Conservation (phyloP, 1,140 invertebrate species). For the Galleria mellonella region DNA sequence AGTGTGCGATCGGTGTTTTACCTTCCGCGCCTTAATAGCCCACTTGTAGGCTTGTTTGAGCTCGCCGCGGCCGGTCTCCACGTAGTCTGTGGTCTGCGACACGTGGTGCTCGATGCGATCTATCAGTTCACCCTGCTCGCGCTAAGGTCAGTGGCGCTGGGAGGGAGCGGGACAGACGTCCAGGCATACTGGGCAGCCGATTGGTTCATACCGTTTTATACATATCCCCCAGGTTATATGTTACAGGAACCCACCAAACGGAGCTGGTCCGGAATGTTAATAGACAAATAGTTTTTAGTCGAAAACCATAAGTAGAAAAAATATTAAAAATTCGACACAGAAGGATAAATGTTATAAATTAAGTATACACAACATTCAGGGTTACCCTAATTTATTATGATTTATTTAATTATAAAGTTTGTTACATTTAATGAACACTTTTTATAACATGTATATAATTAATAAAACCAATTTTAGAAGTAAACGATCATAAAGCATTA, state of each 20-base stretch:
- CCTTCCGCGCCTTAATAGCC: constrained; percentile 92
- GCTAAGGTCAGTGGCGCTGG: constrained; percentile 58
- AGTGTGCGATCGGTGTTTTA: constrained; percentile 66
- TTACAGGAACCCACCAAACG: constrained; percentile 41
- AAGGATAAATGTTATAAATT: constrained; percentile 31
- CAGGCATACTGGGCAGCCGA: constrained; percentile 28
- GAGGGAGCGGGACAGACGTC: constrained; percentile 38
- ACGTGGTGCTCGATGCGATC: constrained; percentile 95
- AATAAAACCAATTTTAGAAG: neutral
- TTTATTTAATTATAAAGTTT: constrained; percentile 14
- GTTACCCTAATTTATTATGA: constrained; percentile 18
- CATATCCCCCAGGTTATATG: constrained; percentile 30
- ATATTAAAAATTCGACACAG: constrained; percentile 11
- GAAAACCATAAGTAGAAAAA: constrained; percentile 23
- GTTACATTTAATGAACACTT: constrained; percentile 29
- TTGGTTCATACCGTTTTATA: constrained; percentile 56
- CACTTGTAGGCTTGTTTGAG: constrained; percentile 87
- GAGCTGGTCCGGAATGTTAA: constrained; percentile 33
- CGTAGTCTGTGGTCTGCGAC: constrained; percentile 85
- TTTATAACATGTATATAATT: constrained; percentile 32
- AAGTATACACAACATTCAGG: constrained; percentile 20
- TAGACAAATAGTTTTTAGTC: constrained; percentile 14
- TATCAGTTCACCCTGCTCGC: constrained; percentile 90
- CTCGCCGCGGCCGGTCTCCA: constrained; percentile 85
- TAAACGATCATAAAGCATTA: constrained; percentile 4